A percentile compares a stretch with the other conserved stretches of the same genome.
phyloP scores from a whole-genome alignment of 92 coral and sea anemone genomes.

The Heliopora coerulea region DNA sequence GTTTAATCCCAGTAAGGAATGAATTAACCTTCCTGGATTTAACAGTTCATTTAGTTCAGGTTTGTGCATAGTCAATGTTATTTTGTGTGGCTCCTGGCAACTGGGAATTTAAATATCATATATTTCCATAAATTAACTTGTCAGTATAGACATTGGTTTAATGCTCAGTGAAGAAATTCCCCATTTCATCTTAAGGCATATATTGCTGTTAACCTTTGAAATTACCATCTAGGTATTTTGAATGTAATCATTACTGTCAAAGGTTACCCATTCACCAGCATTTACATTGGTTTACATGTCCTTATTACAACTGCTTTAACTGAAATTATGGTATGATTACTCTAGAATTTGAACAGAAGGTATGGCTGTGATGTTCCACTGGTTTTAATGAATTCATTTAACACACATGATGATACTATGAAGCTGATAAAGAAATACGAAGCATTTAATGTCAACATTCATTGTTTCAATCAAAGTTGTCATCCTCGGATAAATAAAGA shows the following conservation, averaged over 20 bases:
- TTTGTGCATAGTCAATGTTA: too few relatives aligned
- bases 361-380: slow-evolving; percentile 79
- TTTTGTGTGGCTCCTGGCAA: too few relatives aligned
- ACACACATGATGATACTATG: slow-evolving; percentile 86
- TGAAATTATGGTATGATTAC: background rate
- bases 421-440: slow-evolving; percentile 83
- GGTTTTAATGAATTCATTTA: slow-evolving; percentile 96
- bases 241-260: too few relatives aligned
- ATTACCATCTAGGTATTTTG: too few relatives aligned
- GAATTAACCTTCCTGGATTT: slow-evolving; percentile 91
- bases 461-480: slow-evolving; percentile 90
- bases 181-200: too few relatives aligned
- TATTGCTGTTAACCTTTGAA: too few relatives aligned
- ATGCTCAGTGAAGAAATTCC: too few relatives aligned
- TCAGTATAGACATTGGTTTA: too few relatives aligned
- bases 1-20: slow-evolving; percentile 80
- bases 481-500: slow-evolving; percentile 92
- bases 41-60: slow-evolving; percentile 94
- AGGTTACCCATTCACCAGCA: too few relatives aligned
- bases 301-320: background rate
- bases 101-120: too few relatives aligned
- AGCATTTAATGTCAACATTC: slow-evolving; percentile 70
- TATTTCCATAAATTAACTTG: too few relatives aligned
- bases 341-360: slow-evolving; percentile 77
- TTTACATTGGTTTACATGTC: too few relatives aligned